Evolutionary conservation across 2,888 invertebrate genomes (phyloP).

Genomic region (Archaeoteleia sp.): DNA sequence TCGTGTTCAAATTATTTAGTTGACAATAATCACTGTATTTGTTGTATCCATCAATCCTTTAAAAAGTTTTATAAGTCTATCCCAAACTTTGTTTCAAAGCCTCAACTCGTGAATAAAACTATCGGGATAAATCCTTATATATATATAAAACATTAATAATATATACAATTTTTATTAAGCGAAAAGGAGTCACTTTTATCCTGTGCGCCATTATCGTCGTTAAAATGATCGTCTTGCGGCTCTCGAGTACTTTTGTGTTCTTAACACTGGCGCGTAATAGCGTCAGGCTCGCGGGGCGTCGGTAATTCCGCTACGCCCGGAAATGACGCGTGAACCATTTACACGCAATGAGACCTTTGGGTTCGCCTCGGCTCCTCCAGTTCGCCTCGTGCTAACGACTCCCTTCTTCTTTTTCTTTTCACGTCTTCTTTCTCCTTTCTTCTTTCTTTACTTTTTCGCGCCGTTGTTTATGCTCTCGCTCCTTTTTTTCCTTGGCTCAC

Average conservation of each 20-base stretch:
- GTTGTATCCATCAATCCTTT: too few relatives aligned
- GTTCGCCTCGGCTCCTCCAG: slow-evolving; percentile 22
- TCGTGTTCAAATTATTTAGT: too few relatives aligned
- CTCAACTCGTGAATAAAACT: too few relatives aligned
- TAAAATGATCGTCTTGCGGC: slow-evolving; percentile 53
- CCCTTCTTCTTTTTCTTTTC: slow-evolving; percentile 25
- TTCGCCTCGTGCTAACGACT: slow-evolving; percentile 48
- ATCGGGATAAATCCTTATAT: too few relatives aligned
- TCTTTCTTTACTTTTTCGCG: slow-evolving; percentile 15
- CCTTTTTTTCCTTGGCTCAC: slow-evolving; percentile 4
- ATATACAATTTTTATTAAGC: slow-evolving; percentile 23
- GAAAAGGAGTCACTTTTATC: slow-evolving; percentile 38
- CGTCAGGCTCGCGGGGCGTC: slow-evolving; percentile 48
- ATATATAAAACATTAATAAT: too few relatives aligned
- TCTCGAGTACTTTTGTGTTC: slow-evolving; percentile 58
- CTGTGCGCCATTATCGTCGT: slow-evolving; percentile 49
- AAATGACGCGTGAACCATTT: slow-evolving; percentile 63
- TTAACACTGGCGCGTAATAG: slow-evolving; percentile 56
- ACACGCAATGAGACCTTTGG: slow-evolving; percentile 63
- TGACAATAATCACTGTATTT: too few relatives aligned
- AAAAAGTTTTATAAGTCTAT: too few relatives aligned
- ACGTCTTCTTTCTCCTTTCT: slow-evolving; percentile 25
- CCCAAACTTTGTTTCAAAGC: too few relatives aligned
- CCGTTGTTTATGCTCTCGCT: slow-evolving; percentile 22
- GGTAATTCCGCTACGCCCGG: slow-evolving; percentile 57